phyloP scores from a whole-genome alignment of 2,113 vertebrate genomes.

The Tamias sibiricus region DNA sequence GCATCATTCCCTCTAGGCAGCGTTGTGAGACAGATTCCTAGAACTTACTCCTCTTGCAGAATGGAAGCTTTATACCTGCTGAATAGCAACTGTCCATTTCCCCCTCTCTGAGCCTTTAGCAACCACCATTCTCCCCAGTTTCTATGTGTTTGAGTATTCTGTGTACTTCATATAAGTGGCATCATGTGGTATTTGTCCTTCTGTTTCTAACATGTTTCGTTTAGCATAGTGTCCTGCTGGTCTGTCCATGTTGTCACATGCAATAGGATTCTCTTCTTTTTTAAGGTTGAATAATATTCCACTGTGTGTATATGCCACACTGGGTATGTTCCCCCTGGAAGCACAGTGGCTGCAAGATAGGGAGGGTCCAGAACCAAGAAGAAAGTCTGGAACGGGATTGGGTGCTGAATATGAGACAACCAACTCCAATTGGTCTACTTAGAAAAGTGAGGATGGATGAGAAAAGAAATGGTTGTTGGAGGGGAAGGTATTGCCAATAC shows the following conservation, averaged over 20 bases:
- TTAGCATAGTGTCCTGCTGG: neutral
- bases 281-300: neutral
- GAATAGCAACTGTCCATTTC: too few species aligned
- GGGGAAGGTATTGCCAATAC: neutral
- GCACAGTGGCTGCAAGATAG: neutral
- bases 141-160: neutral
- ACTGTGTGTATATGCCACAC: too few species aligned
- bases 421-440: neutral
- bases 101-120: too few species aligned
- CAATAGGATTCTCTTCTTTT: neutral
- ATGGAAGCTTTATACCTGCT: neutral
- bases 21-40: neutral
- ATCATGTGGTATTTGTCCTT: neutral
- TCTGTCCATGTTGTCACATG: neutral
- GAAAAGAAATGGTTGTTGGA: neutral
- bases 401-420: fast-evolving
- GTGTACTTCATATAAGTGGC: neutral
- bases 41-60: neutral
- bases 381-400: neutral
- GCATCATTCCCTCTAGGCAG: neutral
- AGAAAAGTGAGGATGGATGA: neutral
- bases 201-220: neutral
- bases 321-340: neutral
- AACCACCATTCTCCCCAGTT: neutral
- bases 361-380: neutral